Evolutionary conservation across 2,797 vertebrate genomes (phyloP).

Genomic region (Clarias fuscus): DNA sequence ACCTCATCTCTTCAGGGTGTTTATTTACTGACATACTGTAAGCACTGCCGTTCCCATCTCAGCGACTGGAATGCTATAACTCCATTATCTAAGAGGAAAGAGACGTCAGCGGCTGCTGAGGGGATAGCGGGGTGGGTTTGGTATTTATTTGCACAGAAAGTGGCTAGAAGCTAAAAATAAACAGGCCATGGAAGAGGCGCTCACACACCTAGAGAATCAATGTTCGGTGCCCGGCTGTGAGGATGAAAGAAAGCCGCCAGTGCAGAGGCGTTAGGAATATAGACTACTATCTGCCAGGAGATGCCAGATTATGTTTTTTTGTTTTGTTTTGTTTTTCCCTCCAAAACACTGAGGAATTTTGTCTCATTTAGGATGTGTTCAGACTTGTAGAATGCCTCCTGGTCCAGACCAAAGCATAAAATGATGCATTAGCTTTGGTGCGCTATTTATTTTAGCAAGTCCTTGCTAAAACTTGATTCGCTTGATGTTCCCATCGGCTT

Average conservation of each 20-base stretch:
- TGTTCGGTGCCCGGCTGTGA: constrained; percentile 56
- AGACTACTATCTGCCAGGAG: constrained; percentile 53
- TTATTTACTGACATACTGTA: not conserved
- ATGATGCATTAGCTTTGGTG: too few relatives aligned
- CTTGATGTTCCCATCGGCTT: too few relatives aligned
- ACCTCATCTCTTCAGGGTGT: not conserved
- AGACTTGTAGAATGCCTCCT: too few relatives aligned
- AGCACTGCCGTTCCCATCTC: not conserved
- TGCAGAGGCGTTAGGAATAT: constrained; percentile 53
- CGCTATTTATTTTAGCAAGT: too few relatives aligned
- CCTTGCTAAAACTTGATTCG: too few relatives aligned
- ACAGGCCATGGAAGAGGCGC: constrained; percentile 61
- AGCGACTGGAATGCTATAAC: constrained; percentile 26
- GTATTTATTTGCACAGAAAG: constrained; percentile 57
- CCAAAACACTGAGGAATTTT: not conserved
- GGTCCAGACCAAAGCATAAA: too few relatives aligned
- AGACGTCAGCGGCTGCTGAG: constrained; percentile 50
- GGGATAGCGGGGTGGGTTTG: constrained; percentile 37
- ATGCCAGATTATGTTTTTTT: constrained; percentile 18
- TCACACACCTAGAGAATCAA: constrained; percentile 61
- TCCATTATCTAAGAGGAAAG: constrained; percentile 34
- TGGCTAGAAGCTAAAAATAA: constrained; percentile 71
- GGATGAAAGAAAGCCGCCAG: constrained; percentile 58
- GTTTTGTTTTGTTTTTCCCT: not conserved
- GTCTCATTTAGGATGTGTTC: not conserved